Conservation (phyloP, 1,140 invertebrate genomes). For the Acarapis woodi region DNA sequence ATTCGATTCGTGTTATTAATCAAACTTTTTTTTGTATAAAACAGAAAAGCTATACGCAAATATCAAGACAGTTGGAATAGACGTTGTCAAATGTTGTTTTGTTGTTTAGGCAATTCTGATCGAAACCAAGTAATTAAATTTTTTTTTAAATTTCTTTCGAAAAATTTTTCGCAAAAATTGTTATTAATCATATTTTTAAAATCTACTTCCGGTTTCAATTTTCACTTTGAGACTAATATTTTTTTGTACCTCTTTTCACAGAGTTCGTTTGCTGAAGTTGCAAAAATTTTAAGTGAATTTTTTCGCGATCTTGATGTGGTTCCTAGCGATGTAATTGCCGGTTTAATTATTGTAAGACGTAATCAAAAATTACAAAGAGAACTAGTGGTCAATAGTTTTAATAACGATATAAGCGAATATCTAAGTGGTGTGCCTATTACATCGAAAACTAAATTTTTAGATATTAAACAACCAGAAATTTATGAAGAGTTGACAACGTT, state of each 20-base stretch:
- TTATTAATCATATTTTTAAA: neutral
- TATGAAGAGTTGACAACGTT: constrained; percentile 43
- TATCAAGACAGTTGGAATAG: constrained; percentile 75
- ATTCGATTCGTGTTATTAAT: neutral
- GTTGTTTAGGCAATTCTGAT: constrained; percentile 50
- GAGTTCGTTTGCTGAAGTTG: constrained; percentile 60
- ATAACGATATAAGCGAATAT: constrained; percentile 65
- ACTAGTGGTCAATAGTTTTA: constrained; percentile 40
- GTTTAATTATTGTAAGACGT: constrained; percentile 44
- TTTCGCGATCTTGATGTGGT: constrained; percentile 72
- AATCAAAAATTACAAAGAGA: constrained; percentile 50
- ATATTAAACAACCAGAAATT: constrained; percentile 38
- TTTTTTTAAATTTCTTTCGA: no score
- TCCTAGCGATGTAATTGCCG: constrained; percentile 60
- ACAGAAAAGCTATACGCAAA: constrained; percentile 52
- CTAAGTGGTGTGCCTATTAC: constrained; percentile 59
- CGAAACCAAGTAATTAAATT: constrained; percentile 27
- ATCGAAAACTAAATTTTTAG: constrained; percentile 46
- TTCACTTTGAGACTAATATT: neutral
- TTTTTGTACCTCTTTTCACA: constrained; percentile 17
- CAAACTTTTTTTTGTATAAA: constrained; percentile 12
- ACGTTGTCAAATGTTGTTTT: constrained; percentile 49
- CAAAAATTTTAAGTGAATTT: constrained; percentile 53
- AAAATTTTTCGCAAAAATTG: neutral
- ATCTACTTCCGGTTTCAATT: no score